Conservation (phyloP, 2,113 vertebrate species). For the Anhinga anhinga region DNA sequence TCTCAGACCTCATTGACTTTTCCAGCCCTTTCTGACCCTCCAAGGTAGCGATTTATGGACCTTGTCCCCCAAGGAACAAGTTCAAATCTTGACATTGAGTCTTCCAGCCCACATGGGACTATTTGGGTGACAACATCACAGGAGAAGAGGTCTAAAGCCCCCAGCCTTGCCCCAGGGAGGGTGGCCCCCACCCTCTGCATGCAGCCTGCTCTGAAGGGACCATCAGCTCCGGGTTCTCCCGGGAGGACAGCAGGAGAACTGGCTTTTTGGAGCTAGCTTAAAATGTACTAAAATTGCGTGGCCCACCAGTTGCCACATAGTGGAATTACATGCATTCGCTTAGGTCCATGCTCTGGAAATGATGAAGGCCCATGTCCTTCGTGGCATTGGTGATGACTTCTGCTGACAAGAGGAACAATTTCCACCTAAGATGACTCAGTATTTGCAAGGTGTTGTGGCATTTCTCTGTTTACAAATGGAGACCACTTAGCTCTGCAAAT, state of each 20-base stretch:
- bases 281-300: background rate
- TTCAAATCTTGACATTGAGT: background rate
- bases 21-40: background rate
- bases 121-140: background rate
- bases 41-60: background rate
- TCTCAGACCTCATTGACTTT: background rate
- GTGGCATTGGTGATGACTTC: background rate
- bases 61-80: background rate
- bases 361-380: background rate
- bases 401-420: background rate
- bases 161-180: background rate
- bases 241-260: background rate
- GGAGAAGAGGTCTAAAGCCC: background rate
- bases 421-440: background rate
- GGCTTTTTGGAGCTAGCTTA: background rate
- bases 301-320: fast-evolving
- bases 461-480: background rate
- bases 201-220: background rate
- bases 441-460: background rate
- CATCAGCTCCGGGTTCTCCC: background rate
- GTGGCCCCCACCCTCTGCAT: background rate
- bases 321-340: background rate
- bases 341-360: background rate
- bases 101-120: background rate
- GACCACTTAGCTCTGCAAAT: background rate